Evolutionary conservation across 1,140 invertebrate genomes (phyloP).

Genomic region (Tenebrio molitor): DNA sequence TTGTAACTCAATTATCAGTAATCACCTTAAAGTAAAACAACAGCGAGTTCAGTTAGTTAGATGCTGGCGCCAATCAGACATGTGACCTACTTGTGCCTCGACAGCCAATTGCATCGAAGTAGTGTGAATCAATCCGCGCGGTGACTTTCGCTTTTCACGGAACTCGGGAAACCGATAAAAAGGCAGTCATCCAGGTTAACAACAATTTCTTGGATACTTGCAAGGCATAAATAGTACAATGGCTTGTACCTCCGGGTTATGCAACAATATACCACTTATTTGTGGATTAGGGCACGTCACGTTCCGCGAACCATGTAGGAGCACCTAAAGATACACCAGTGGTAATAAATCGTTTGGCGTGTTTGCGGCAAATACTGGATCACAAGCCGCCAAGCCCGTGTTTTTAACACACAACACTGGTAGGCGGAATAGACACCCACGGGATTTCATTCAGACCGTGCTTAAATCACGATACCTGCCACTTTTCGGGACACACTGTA

Average conservation of each 20-base stretch:
- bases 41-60: too few species aligned
- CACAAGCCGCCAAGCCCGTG: conserved; percentile 38
- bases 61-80: too few species aligned
- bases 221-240: too few species aligned
- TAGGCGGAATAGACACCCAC: conserved; percentile 29
- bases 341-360: conserved; percentile 31
- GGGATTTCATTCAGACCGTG: background rate
- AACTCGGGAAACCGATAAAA: too few species aligned
- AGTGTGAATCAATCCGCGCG: too few species aligned
- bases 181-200: too few species aligned
- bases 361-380: conserved; percentile 31
- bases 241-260: background rate
- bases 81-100: too few species aligned
- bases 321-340: conserved; percentile 24
- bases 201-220: too few species aligned
- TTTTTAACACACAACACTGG: conserved; percentile 33
- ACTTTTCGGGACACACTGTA: conserved; percentile 24
- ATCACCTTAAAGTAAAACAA: too few species aligned
- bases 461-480: background rate
- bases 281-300: background rate
- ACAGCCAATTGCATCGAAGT: too few species aligned
- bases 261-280: conserved; percentile 8
- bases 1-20: too few species aligned
- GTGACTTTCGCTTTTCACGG: too few species aligned
- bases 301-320: conserved; percentile 32